phyloP scores from a whole-genome alignment of 2,888 invertebrate species.

The Calliphora vomitoria region DNA sequence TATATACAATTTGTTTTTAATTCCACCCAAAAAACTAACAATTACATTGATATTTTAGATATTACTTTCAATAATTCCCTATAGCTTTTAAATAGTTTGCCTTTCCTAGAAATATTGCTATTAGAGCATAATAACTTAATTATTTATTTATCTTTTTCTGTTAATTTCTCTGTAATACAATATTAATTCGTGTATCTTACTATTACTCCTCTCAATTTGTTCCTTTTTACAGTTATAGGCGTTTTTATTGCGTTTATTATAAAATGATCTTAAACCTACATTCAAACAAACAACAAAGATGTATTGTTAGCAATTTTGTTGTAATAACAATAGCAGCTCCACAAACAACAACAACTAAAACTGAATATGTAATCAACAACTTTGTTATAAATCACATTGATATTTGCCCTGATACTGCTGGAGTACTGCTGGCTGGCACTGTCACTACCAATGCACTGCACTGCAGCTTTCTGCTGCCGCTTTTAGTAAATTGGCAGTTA shows the following conservation, averaged over 20 bases:
- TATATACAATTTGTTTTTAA: too few species aligned
- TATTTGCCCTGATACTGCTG: conserved; percentile 26
- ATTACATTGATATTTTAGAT: too few species aligned
- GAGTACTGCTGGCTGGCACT: conserved; percentile 14
- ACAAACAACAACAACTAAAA: conserved; percentile 35
- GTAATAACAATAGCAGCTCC: conserved; percentile 24
- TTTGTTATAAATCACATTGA: conserved; percentile 67
- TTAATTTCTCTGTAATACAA: conserved; percentile 9
- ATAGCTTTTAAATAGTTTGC: too few species aligned
- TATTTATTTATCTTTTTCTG: neutral
- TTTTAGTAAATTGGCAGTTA: conserved; percentile 47
- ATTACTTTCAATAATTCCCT: too few species aligned
- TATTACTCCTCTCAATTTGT: neutral
- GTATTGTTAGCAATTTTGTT: conserved; percentile 52
- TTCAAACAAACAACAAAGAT: conserved; percentile 28
- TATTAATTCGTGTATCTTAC: conserved; percentile 3
- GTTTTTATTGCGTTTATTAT: conserved; percentile 40
- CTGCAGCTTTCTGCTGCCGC: neutral
- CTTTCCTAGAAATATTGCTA: neutral
- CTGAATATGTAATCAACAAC: conserved; percentile 65
- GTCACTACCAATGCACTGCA: conserved; percentile 1
- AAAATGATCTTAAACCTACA: conserved; percentile 36
- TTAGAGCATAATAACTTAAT: neutral
- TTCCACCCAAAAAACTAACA: too few species aligned
- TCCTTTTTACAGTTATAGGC: conserved; percentile 52